Evolutionary conservation across 1,140 invertebrate genomes (phyloP), one percentile per base, ranked within the genome.

Genomic region (Drosophila lacertosa): DNA sequence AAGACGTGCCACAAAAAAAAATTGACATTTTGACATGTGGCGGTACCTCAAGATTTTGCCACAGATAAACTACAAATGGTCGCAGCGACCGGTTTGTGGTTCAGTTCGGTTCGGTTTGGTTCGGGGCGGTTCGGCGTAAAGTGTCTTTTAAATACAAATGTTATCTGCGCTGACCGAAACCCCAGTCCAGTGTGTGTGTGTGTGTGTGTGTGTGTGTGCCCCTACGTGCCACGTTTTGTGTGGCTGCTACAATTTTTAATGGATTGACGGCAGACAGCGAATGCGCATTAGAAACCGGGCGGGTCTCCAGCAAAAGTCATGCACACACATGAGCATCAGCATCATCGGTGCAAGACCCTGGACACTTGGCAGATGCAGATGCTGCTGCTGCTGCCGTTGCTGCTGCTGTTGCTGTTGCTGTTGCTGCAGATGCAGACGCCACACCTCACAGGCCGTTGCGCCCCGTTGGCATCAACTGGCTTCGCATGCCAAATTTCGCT

Each of bases 21-120:
- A 82, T 88, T 88, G 82, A 82, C 82, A 88, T 88, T 88, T 88
- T 88, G 82, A 88, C 82, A 88, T 88, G 83, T 60, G 77, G 77
- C 77, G 82, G 62, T 88, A 57, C 82, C 76, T 82, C 82, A 82
- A 88, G 82, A 88, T 88, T 88, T 78, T 77, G 69, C 81, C 77
- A 57, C 77, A 80, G 82, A 88, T 88, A 88, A 86, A 72, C 82
- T 72, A 80, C 77, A 88, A 86, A 86, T 84, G 81, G 81, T 59
- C 67, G 20, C 32, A 13, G 33, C 32, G 53, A 76, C 74, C 53
- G 58, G 67, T 22, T 13, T 53, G 10, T 26, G 16, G 42, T 15
- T 13, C n/a, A n/a, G n/a, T n/a, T 7, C 6, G 7, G 26, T 7
- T 29, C 2, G 26, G n/a, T n/a, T n/a, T 29, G 26, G 26, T 5